Evolutionary conservation across 35 echinoderm and acorn worm genomes (phyloP).

Genomic region (Lytechinus pictus): DNA sequence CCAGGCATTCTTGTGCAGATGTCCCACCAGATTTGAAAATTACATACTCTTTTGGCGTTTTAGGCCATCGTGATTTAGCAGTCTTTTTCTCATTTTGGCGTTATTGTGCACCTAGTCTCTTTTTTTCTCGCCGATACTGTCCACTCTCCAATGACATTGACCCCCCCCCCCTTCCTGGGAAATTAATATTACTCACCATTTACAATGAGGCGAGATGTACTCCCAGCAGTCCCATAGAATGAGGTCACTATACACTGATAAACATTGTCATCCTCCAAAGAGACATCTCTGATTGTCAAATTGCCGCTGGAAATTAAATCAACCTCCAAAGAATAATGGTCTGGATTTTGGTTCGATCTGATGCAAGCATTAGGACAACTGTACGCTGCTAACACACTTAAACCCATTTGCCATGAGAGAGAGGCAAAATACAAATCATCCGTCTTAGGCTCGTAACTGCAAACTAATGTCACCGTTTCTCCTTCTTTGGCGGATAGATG

Average conservation of each 20-base stretch:
- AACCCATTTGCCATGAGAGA: constrained; percentile 9
- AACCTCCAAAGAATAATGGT: background rate
- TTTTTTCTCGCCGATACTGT: too few species aligned
- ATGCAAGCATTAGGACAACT: background rate
- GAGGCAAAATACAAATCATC: background rate
- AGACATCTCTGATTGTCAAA: background rate
- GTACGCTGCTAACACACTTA: background rate
- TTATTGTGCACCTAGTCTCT: too few species aligned
- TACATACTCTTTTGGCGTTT: too few species aligned
- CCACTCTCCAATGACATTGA: too few species aligned
- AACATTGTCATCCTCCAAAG: background rate
- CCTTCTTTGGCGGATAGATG: background rate
- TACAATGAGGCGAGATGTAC: background rate
- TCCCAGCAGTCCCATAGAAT: background rate
- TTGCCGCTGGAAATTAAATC: background rate
- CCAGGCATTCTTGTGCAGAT: too few species aligned
- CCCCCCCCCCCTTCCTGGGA: too few species aligned
- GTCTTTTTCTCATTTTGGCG: too few species aligned
- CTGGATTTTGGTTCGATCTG: background rate
- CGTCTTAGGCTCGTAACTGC: background rate
- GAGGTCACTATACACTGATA: background rate
- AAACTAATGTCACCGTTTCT: background rate
- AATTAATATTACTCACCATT: constrained; percentile 16
- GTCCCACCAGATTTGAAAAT: too few species aligned
- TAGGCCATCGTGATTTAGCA: too few species aligned